phyloP scores from a whole-genome alignment of 2,888 invertebrate genomes.

The Gisinianus flammeolus region DNA sequence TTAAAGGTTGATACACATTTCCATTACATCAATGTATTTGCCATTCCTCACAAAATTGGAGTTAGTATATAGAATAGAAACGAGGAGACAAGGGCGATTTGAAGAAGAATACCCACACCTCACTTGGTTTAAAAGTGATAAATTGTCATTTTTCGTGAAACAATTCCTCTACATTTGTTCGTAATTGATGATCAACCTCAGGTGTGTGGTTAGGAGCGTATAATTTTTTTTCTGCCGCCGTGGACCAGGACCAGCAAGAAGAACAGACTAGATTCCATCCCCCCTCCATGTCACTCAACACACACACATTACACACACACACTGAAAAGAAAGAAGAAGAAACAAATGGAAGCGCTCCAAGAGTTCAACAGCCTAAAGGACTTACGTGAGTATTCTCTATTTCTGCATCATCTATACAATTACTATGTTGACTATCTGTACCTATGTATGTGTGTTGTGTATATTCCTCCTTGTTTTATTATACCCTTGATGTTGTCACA shows the following conservation, averaged over 20 bases:
- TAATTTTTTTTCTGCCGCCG: slow-evolving; percentile 29
- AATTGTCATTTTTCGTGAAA: slow-evolving; percentile 41
- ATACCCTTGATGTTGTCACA: background rate
- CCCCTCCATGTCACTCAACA: background rate
- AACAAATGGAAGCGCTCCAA: no score
- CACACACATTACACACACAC: background rate
- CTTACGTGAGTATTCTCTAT: slow-evolving; percentile 26
- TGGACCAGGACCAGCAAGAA: background rate
- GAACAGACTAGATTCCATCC: no score
- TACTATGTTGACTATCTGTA: background rate
- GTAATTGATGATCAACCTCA: slow-evolving; percentile 40
- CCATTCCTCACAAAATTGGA: background rate
- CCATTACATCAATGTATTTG: background rate
- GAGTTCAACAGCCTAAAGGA: slow-evolving; percentile 40
- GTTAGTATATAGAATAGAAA: background rate
- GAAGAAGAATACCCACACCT: background rate
- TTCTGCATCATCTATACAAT: slow-evolving; percentile 32
- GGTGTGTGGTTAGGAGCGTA: slow-evolving; percentile 37
- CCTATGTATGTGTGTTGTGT: background rate
- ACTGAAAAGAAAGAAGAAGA: no score
- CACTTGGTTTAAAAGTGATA: slow-evolving; percentile 28
- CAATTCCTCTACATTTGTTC: slow-evolving; percentile 35
- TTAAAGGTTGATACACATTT: no score
- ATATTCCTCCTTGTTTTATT: slow-evolving; percentile 6
- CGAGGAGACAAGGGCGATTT: background rate